Evolutionary conservation across 1,140 invertebrate species (phyloP), one percentile per base, ranked within the genome.

Genomic region (Philopotamus ludificatus): DNA sequence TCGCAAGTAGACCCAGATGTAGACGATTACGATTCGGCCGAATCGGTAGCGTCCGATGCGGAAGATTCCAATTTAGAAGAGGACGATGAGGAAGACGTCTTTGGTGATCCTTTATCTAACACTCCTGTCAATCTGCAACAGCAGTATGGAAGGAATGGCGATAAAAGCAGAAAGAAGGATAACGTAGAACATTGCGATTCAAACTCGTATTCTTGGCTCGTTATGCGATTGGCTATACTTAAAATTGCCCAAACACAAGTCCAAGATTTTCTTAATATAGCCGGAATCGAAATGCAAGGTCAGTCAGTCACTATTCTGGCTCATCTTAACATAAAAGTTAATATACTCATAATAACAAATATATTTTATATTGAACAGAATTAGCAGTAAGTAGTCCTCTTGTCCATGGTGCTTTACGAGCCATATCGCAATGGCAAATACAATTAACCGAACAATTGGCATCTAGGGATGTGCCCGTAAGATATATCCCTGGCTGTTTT

Each of bases 281-380:
- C 93, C 66, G 94, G 94, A 60, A 92, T 97, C 72, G 95, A 98
- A 76, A 83, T 94, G 75, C 86, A 90, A 81, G 94, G 94, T 95
- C 77, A 72, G 18, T 49, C 10, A 20, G 20, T 20, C 18, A 15
- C 10, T 49, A 49, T n/a, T n/a, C n/a, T 34, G 58, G 8, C 8
- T 10, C 8, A 20, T 49, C 18, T 49, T 49, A 49, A 49, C 34
- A n/a, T n/a, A n/a, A n/a, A n/a, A n/a, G n/a, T n/a, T n/a, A n/a
- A n/a, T n/a, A n/a, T 39, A n/a, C 7, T 8, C 34, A 8, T n/a
- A 39, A 39, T 39, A n/a, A n/a, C 7, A n/a, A 39, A 8, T n/a
- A 8, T 39, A 39, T 45, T 9, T 45, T 9, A 45, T 59, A 21
- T 34, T 63, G 18, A 34, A 60, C 77, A 89, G 95, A 98, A 79